phyloP scores from a whole-genome alignment of 2,888 invertebrate genomes.

The Plebejus argus region DNA sequence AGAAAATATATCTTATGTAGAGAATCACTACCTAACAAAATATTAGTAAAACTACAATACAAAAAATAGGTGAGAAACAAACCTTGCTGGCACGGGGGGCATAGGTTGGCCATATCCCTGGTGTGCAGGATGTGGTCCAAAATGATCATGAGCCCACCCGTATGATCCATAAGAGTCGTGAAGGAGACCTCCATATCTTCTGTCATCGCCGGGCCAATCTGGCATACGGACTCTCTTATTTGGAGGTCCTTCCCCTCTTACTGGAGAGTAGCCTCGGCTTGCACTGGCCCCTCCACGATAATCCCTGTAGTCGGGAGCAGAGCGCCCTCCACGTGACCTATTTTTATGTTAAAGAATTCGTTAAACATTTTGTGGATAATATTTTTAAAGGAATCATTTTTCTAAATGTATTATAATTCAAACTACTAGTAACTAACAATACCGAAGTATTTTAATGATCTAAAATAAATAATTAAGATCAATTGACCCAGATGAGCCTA shows the following conservation, averaged over 20 bases:
- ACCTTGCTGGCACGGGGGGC: conserved; percentile 77
- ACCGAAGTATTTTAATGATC: background rate
- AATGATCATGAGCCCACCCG: conserved; percentile 78
- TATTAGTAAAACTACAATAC: background rate
- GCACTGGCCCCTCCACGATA: conserved; percentile 86
- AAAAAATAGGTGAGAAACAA: background rate
- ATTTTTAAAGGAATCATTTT: background rate
- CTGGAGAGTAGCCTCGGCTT: conserved; percentile 87
- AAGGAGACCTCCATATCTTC: conserved; percentile 76
- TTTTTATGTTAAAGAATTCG: conserved; percentile 44
- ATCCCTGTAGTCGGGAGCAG: conserved; percentile 89
- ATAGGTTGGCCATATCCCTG: conserved; percentile 82
- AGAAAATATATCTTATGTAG: conserved; percentile 33
- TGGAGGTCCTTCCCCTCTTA: conserved; percentile 88
- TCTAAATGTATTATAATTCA: background rate
- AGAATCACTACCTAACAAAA: background rate
- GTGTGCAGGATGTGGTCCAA: conserved; percentile 81
- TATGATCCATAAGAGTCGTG: conserved; percentile 79
- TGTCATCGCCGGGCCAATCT: conserved; percentile 83
- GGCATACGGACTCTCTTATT: conserved; percentile 86
- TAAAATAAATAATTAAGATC: background rate
- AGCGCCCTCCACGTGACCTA: conserved; percentile 82
- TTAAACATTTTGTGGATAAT: background rate
- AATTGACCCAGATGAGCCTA: background rate
- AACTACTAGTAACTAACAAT: background rate